phyloP scores from a whole-genome alignment of 1,140 invertebrate genomes.

The Tenebrio molitor region DNA sequence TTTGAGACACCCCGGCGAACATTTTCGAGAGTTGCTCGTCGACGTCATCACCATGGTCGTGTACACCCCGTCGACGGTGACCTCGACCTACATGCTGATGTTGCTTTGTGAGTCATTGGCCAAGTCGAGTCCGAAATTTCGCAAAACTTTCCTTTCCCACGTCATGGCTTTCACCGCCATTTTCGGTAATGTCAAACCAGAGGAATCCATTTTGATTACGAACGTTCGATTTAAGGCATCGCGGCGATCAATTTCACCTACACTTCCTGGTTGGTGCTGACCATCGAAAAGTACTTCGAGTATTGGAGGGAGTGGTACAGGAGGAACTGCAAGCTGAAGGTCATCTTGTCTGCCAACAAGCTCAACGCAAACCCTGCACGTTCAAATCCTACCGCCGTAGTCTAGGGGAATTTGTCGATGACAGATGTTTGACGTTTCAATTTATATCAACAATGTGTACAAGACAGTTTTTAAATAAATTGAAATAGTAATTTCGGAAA shows the following conservation, averaged over 20 bases:
- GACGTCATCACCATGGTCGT: slow-evolving; percentile 61
- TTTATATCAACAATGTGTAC: slow-evolving; percentile 14
- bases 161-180: slow-evolving; percentile 62
- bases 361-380: neutral
- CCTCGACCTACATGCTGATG: slow-evolving; percentile 64
- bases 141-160: slow-evolving; percentile 55
- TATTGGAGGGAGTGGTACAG: slow-evolving; percentile 64
- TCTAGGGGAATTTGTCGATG: neutral
- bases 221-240: slow-evolving; percentile 58
- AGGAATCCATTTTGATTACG: neutral
- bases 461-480: slow-evolving; percentile 23
- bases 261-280: slow-evolving; percentile 62
- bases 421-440: slow-evolving; percentile 19
- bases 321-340: slow-evolving; percentile 57
- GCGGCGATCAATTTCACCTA: slow-evolving; percentile 66
- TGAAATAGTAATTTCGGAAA: neutral
- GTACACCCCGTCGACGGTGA: slow-evolving; percentile 63
- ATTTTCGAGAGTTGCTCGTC: slow-evolving; percentile 58
- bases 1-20: slow-evolving; percentile 57
- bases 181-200: slow-evolving; percentile 55
- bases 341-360: slow-evolving; percentile 42
- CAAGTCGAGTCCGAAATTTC: slow-evolving; percentile 40
- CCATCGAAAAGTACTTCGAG: slow-evolving; percentile 59
- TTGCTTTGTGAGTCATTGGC: slow-evolving; percentile 61
- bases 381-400: neutral